Conservation (phyloP, 2,888 invertebrate species). For the Metopia argyrocephala region DNA sequence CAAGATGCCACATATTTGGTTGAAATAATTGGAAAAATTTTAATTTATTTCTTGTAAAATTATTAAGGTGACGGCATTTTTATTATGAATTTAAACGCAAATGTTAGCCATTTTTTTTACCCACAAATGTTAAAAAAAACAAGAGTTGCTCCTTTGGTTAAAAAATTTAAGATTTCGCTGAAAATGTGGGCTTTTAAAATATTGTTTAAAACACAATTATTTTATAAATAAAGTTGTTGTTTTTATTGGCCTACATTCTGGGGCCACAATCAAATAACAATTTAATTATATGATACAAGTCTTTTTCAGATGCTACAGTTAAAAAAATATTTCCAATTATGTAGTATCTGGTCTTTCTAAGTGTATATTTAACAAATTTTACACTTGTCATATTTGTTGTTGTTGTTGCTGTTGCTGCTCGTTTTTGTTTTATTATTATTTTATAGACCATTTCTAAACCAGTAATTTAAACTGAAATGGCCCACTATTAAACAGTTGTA, state of each 20-base stretch:
- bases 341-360: neutral
- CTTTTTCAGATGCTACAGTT: too few species aligned
- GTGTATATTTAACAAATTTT: neutral
- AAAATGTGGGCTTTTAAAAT: neutral
- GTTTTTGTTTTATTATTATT: neutral
- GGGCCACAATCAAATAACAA: neutral
- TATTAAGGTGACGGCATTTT: too few species aligned
- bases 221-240: neutral
- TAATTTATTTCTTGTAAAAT: too few species aligned
- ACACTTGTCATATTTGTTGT: neutral
- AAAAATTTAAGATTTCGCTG: too few species aligned
- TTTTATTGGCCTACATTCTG: neutral
- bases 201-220: neutral
- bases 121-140: too few species aligned
- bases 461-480: constrained; percentile 37
- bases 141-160: too few species aligned
- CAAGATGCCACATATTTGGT: too few species aligned
- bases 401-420: neutral
- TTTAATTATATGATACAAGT: neutral
- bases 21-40: too few species aligned
- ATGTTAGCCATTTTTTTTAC: too few species aligned
- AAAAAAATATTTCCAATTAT: too few species aligned
- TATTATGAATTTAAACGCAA: too few species aligned
- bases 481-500: constrained; percentile 22
- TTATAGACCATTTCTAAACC: neutral